Evolutionary conservation across 2,113 vertebrate species (phyloP), one percentile per base, ranked within the genome.

Genomic region (Redunca redunca): DNA sequence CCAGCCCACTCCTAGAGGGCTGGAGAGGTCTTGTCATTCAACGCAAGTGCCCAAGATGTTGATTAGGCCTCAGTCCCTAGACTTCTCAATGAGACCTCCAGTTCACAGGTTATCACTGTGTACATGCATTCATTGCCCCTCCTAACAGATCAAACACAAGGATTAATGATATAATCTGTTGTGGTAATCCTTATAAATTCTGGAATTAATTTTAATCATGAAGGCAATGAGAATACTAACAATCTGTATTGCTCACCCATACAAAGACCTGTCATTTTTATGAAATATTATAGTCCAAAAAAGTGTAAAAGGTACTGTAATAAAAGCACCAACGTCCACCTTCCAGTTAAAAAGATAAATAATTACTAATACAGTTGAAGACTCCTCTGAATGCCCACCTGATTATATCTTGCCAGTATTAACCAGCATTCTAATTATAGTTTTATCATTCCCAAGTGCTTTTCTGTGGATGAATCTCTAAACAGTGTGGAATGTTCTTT

Each of bases 191-290:
- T 55, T 33, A 86, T 33, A 43, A 83, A 30, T 43, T 88, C 48
- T 3, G 17, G 28, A 85, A 92, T 95, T 88, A 64, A 94, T 96
- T 94, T 94, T 88, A 95, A 91, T 97, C 58, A 82, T 6, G 1
- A 95, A 86, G 48, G 23, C 40, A 87, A 71, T 28, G 30, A 91
- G 17, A 91, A 91, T 67, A 53, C 78, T 52, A 89, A 48, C 30
- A 57, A 82, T 95, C 8, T 91, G 62, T 83, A 52, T 57, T 83
- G 58, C 26, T 91, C 33, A 67, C 26, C 50, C 84, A 50, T 84
- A 81, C 3, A 52, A 17, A 74, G 26, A 30, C 8, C 26, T 84
- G 17, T 46, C 33, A 80, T n/a, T 86, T 93, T 95, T 36, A 90
- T 91, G 36, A 97, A 88, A 96, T 92, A 12, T 19, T 46, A 67